Evolutionary conservation across 2,797 vertebrate genomes (phyloP).

Genomic region (Chrysolophus pictus): DNA sequence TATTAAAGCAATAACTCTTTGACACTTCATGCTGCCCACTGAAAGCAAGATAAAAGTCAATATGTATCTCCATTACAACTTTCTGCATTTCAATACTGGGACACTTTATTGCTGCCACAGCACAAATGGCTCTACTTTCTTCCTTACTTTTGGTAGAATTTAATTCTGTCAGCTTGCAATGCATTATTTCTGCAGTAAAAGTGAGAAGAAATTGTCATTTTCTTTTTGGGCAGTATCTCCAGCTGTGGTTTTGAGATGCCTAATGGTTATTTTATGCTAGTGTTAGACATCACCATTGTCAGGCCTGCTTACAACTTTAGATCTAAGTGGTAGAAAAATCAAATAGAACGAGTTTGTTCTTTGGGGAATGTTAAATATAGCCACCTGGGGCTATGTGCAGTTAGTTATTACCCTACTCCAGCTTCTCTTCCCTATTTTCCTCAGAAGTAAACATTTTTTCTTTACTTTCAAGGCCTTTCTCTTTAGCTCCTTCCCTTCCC

Average conservation of each 20-base stretch:
- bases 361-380: constrained; percentile 1
- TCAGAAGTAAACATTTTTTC: constrained; percentile 15
- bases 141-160: constrained; percentile 66
- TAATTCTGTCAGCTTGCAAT: constrained; percentile 70
- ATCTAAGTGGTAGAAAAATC: constrained; percentile 44
- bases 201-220: constrained; percentile 67
- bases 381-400: constrained; percentile 32
- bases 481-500: background rate
- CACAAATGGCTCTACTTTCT: constrained; percentile 57
- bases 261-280: constrained; percentile 54
- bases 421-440: background rate
- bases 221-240: background rate
- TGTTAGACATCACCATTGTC: background rate
- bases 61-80: constrained; percentile 78
- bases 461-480: background rate
- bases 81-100: constrained; percentile 72
- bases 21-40: constrained; percentile 69
- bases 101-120: constrained; percentile 68
- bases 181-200: constrained; percentile 28
- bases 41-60: constrained; percentile 80
- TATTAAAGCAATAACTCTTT: constrained; percentile 86
- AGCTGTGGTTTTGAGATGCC: background rate
- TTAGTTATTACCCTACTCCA: constrained; percentile 35
- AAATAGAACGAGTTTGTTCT: constrained; percentile 39
- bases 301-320: constrained; percentile 19